Conservation (phyloP, 2,797 vertebrate species). For the Danio choprae region DNA sequence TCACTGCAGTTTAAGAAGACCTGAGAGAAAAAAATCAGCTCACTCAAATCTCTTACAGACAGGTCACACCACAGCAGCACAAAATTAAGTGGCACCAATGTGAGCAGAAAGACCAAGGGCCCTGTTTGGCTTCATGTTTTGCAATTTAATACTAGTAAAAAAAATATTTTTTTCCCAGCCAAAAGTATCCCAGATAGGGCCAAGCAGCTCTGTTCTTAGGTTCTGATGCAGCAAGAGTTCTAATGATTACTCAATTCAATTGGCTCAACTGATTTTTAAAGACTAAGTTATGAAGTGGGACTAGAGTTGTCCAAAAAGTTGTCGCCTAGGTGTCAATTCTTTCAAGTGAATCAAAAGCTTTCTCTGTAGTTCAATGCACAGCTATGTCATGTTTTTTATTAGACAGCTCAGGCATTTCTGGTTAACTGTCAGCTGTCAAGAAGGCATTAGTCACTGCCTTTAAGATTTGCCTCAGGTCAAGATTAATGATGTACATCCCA, state of each 20-base stretch:
- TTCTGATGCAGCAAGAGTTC: not conserved
- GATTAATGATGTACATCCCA: too few species aligned
- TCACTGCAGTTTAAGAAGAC: conserved; percentile 32
- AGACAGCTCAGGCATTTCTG: too few species aligned
- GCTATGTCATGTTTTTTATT: too few species aligned
- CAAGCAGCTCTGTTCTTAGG: not conserved
- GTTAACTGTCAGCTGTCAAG: too few species aligned
- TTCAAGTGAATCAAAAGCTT: not conserved
- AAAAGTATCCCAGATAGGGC: not conserved
- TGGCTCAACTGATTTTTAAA: conserved; percentile 2
- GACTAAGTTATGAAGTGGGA: not conserved
- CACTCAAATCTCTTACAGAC: conserved; percentile 32
- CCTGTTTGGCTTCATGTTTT: conserved; percentile 15
- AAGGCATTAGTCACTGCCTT: too few species aligned
- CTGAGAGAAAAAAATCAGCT: conserved; percentile 46
- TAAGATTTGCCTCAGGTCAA: too few species aligned
- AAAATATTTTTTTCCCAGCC: not conserved
- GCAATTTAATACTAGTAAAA: not conserved
- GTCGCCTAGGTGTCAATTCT: not conserved
- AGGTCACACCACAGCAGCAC: conserved; percentile 24
- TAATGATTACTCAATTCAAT: not conserved
- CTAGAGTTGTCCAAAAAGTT: not conserved
- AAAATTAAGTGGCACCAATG: conserved; percentile 40
- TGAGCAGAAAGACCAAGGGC: conserved; percentile 32
- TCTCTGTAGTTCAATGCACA: too few species aligned